Conservation (phyloP, 2,113 vertebrate genomes). For the Hippolais icterina region DNA sequence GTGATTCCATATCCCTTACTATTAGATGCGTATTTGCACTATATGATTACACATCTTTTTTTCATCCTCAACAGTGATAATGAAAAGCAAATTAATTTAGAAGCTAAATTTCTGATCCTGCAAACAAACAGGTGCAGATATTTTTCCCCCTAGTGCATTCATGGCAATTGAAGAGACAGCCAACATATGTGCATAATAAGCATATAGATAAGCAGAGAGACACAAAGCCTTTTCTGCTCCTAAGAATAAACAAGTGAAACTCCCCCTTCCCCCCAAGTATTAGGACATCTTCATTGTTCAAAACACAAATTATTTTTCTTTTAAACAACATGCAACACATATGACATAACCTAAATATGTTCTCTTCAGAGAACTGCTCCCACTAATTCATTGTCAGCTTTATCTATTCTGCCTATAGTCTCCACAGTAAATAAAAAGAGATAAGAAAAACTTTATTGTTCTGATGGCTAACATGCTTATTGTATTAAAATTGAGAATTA, state of each 20-base stretch:
- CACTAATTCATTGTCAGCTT: background rate
- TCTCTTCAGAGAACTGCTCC: background rate
- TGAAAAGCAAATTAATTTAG: background rate
- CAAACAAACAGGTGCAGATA: background rate
- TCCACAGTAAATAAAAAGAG: background rate
- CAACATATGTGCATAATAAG: background rate
- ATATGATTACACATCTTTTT: background rate
- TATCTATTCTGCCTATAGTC: background rate
- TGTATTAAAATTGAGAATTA: background rate
- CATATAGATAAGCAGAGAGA: background rate
- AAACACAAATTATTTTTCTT: background rate
- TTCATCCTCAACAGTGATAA: background rate
- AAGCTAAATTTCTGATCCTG: background rate
- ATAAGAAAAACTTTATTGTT: background rate
- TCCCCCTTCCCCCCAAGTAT: background rate
- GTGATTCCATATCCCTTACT: background rate
- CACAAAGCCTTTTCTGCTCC: background rate
- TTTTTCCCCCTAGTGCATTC: accelerated
- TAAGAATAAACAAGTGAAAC: background rate
- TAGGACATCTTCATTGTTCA: background rate
- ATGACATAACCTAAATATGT: background rate
- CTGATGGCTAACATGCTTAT: background rate
- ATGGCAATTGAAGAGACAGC: background rate
- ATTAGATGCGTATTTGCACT: background rate
- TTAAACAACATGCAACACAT: background rate